Evolutionary conservation across 2,797 vertebrate genomes (phyloP).

Genomic region (Tolypeutes matacus): DNA sequence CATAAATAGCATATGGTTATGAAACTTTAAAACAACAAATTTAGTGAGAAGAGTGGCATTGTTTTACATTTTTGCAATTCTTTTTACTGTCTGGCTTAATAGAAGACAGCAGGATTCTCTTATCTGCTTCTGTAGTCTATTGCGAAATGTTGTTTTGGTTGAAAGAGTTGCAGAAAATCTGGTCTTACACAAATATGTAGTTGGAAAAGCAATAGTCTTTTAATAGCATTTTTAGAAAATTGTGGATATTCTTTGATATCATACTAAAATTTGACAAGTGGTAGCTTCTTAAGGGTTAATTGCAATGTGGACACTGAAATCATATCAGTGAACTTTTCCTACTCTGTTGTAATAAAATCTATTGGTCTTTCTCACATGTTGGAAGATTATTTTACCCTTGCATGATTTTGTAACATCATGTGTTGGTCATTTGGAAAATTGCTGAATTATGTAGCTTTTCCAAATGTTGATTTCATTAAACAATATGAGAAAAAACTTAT

Average conservation of each 20-base stretch:
- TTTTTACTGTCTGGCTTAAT: background rate
- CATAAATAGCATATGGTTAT: background rate
- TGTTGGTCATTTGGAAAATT: conserved; percentile 7
- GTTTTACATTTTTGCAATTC: background rate
- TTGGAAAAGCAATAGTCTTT: background rate
- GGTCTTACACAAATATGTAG: background rate
- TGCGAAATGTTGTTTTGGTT: background rate
- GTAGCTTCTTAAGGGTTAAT: background rate
- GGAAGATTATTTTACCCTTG: background rate
- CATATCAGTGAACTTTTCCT: background rate
- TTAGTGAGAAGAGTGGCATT: background rate
- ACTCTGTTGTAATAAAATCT: background rate
- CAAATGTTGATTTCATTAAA: background rate
- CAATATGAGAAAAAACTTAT: background rate
- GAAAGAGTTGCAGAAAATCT: conserved; percentile 9
- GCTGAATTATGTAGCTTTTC: background rate
- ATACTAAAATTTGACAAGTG: background rate
- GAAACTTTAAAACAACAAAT: conserved; percentile 19
- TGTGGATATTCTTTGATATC: background rate
- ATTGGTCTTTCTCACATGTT: background rate
- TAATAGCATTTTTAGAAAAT: conserved; percentile 36
- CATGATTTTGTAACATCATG: background rate
- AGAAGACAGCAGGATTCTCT: background rate
- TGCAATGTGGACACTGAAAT: background rate
- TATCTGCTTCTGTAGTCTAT: background rate